These are phyloP conservation scores for Callyntrura guangdongensis DNA, from an alignment of 2,888 invertebrate species.

Conservation along the genomic window DNA sequence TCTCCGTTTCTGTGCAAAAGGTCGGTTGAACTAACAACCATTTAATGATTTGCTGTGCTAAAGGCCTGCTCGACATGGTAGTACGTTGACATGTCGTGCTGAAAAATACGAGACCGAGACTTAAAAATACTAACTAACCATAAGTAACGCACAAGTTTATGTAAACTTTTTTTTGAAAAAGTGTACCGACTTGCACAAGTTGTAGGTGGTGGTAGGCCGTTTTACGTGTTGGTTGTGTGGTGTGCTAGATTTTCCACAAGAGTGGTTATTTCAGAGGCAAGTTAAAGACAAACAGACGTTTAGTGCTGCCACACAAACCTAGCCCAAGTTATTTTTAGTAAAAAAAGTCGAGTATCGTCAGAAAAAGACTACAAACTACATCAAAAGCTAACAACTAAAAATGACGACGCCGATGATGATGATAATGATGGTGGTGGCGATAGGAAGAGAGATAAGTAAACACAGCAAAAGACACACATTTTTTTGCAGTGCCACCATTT, in stretches of 20 bases:
- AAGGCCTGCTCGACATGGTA: too few species aligned
- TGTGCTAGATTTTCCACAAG: conserved; percentile 76
- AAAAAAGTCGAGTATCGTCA: not conserved
- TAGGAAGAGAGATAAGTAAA: conserved; percentile 18
- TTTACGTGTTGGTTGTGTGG: not conserved
- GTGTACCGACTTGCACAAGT: not conserved
- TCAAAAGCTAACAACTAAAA: conserved; percentile 23
- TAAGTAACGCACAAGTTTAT: not conserved
- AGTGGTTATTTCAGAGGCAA: conserved; percentile 66
- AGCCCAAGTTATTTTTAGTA: conserved; percentile 5
- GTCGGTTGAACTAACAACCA: not conserved
- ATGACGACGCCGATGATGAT: conserved; percentile 11
- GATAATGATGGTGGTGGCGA: conserved; percentile 35
- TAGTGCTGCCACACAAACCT: conserved; percentile 2
- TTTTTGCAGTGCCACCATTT: conserved; percentile 1
- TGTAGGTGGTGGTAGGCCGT: not conserved
- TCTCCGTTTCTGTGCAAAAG: not conserved
- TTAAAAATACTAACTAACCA: not conserved
- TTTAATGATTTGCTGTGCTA: not conserved
- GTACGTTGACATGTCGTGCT: not conserved
- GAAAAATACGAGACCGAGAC: too few species aligned
- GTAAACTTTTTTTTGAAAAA: not conserved
- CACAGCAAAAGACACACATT: not conserved
- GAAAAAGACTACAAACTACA: not conserved
- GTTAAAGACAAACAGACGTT: not conserved